phyloP scores from a whole-genome alignment of 2,113 vertebrate genomes.

The Cacatua alba region DNA sequence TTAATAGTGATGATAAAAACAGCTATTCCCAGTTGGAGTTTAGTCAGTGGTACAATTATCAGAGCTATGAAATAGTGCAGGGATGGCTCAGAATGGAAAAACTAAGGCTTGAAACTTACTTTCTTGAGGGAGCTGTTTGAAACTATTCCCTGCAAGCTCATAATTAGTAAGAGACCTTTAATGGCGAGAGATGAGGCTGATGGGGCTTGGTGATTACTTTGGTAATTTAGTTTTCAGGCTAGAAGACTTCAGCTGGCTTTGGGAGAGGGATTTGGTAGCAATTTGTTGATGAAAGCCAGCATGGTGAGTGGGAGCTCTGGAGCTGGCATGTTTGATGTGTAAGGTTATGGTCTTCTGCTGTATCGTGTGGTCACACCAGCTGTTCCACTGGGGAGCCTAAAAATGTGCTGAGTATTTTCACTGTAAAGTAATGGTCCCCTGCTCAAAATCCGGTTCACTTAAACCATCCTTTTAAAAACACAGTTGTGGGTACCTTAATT shows the following conservation, averaged over 20 bases:
- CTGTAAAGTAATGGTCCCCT: not conserved
- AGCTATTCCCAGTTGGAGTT: conserved; percentile 71
- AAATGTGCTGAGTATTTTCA: not conserved
- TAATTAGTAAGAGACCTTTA: not conserved
- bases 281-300: not conserved
- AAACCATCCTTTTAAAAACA: not conserved
- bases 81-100: conserved; percentile 64
- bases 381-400: not conserved
- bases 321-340: not conserved
- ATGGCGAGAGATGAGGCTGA: not conserved
- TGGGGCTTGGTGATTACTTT: not conserved
- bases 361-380: not conserved
- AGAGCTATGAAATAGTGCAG: conserved; percentile 70
- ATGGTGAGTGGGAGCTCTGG: not conserved
- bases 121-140: conserved; percentile 44
- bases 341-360: not conserved
- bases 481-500: not conserved
- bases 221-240: not conserved
- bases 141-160: not conserved
- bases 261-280: not conserved
- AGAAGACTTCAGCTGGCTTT: not conserved
- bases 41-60: conserved; percentile 74
- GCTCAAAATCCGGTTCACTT: not conserved
- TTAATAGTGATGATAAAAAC: conserved; percentile 76
- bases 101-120: not conserved